Conservation (phyloP, 2,797 vertebrate species). For the Euthynnus affinis region DNA sequence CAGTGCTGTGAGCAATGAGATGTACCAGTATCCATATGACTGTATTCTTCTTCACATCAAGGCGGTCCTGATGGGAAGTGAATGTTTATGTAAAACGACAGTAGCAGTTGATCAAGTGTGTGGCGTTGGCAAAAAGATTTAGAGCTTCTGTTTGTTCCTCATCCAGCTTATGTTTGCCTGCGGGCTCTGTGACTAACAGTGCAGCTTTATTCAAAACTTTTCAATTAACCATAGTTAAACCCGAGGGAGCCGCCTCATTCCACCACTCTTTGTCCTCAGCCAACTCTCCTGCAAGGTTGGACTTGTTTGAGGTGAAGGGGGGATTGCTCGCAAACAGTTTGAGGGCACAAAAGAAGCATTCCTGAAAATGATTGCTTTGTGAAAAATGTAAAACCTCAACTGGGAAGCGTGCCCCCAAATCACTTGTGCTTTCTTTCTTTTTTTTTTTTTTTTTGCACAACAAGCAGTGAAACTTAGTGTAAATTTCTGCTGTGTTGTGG, state of each 20-base stretch:
- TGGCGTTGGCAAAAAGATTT: conserved; percentile 25
- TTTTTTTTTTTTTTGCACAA: conserved; percentile 1
- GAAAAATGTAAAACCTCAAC: conserved; percentile 66
- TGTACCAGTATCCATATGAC: neutral
- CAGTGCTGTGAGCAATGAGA: neutral
- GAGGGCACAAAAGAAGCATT: conserved; percentile 64
- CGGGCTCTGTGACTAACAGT: conserved; percentile 58
- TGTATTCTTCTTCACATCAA: conserved; percentile 8
- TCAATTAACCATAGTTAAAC: conserved; percentile 68
- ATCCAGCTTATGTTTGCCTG: conserved; percentile 71
- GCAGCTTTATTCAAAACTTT: conserved; percentile 61
- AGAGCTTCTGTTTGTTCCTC: conserved; percentile 65
- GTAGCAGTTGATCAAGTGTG: conserved; percentile 53
- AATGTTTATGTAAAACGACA: conserved; percentile 50
- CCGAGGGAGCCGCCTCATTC: conserved; percentile 60
- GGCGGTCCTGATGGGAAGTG: neutral
- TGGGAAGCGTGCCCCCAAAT: conserved; percentile 25
- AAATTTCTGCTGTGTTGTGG: conserved; percentile 29
- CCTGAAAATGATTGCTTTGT: conserved; percentile 64
- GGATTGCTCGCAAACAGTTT: conserved; percentile 55
- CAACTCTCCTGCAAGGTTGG: conserved; percentile 70
- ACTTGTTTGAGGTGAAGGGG: conserved; percentile 66
- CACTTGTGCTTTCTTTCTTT: neutral
- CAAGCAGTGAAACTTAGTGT: conserved; percentile 4
- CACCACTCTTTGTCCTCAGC: conserved; percentile 67